phyloP scores from a whole-genome alignment of 2,113 vertebrate species.

The Nesogale talazaci region DNA sequence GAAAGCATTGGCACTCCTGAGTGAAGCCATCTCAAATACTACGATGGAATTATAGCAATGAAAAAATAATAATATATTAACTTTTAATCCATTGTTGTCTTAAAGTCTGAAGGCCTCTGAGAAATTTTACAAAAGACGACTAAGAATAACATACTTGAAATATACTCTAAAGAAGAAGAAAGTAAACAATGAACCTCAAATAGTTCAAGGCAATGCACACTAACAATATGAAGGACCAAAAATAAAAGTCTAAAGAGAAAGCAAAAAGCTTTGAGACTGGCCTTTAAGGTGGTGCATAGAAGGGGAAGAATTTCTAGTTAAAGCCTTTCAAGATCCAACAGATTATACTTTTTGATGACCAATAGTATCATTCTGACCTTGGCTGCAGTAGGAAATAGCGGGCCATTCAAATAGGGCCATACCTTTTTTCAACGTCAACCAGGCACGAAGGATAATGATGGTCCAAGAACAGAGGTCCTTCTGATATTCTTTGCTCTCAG shows the following conservation, averaged over 20 bases:
- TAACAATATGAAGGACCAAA: conserved; percentile 60
- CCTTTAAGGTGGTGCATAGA: conserved; percentile 74
- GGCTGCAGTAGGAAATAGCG: conserved; percentile 72
- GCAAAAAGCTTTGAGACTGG: conserved; percentile 77
- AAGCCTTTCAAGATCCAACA: conserved; percentile 81
- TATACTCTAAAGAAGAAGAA: conserved; percentile 67
- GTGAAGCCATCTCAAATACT: conserved; percentile 44
- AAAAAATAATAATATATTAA: conserved; percentile 63
- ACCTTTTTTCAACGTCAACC: conserved; percentile 68
- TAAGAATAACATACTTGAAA: conserved; percentile 68
- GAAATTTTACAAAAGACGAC: conserved; percentile 68
- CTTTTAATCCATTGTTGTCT: conserved; percentile 75
- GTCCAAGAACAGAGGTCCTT: conserved; percentile 75
- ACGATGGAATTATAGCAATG: conserved; percentile 52
- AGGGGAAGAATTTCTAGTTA: conserved; percentile 72
- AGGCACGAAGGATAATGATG: conserved; percentile 76
- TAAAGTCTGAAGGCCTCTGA: conserved; percentile 46
- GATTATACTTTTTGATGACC: conserved; percentile 81
- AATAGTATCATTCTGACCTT: conserved; percentile 76
- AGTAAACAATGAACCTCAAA: conserved; percentile 76
- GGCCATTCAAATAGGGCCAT: conserved; percentile 78
- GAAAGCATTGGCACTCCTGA: conserved; percentile 53
- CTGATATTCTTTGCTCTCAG: conserved; percentile 79
- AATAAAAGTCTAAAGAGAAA: conserved; percentile 78
- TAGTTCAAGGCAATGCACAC: conserved; percentile 72